Base-by-base conservation (phyloP, 2,888 invertebrate genomes). In the Nomada ferruginata region DNA sequence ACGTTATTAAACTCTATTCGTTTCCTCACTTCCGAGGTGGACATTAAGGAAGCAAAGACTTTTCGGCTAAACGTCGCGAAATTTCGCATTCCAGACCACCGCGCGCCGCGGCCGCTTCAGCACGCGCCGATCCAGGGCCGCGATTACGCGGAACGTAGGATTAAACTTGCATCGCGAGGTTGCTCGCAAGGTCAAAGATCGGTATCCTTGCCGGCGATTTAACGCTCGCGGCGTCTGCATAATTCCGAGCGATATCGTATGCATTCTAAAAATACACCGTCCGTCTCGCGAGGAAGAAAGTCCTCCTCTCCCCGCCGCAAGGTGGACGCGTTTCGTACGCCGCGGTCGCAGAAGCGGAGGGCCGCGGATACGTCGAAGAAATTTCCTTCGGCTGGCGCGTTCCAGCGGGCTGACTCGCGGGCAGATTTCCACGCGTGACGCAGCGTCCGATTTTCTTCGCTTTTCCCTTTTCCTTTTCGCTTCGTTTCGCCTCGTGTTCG, bases 401-500 rank as follows among this genome's bases (percentile, higher is more conserved):
- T 87, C 86, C 86, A 83, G 76, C 72, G 81, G 53, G 85, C 84
- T 85, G 88, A 88, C 85, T 82, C 70, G 85, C 85, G 65, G 76
- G 82, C 86, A 90, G 87, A 71, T 86, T 88, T 88, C 85, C 87
- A 88, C 88, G 87, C 84, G 76, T 88, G 88, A 88, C 87, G 88
- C 87, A 85, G 78, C 85, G 82, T 71, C 66, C 77, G 76, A 72
- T 15, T 47, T 15, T 47, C 15, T 47, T 15, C 47, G 36, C 36
- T 7, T 7, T 7, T 36, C 36, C 47, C 13, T 15, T 47, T 47
- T 13, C 2, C 2, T 15, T 47, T 80, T 82, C 80, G 82, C 78
- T 1, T 7, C 66, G 53, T 82, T 82, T 85, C 76, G 83, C 71
- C 42, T 88, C 82, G 86, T 82, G 85, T 79, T 61, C 52, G 29